phyloP scores from a whole-genome alignment of 92 coral and sea anemone species.

The Paramuricea clavata region DNA sequence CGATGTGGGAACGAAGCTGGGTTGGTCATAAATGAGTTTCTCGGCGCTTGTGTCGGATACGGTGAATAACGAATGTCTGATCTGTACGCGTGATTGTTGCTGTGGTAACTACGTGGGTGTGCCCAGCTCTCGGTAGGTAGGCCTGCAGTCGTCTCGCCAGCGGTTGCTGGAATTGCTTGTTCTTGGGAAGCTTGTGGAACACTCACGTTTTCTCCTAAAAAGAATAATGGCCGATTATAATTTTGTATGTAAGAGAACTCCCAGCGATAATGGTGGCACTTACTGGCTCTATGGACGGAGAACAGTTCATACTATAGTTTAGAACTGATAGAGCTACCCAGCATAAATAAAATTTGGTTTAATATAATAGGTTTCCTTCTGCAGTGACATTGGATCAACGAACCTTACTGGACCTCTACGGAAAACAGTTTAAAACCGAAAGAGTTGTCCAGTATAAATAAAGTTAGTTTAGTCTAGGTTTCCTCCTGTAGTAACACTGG shows the following conservation, averaged over 20 bases:
- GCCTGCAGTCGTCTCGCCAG: constrained; percentile 25
- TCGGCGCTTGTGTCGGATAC: constrained; percentile 15
- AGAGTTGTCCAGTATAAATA: no score
- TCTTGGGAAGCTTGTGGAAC: constrained; percentile 5
- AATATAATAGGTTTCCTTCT: neutral
- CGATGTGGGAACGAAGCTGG: constrained; percentile 51
- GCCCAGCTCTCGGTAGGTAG: constrained; percentile 12
- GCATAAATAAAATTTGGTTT: no score
- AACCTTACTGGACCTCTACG: no score
- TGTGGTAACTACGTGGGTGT: constrained; percentile 16
- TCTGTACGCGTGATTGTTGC: constrained; percentile 48
- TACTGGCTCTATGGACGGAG: no score
- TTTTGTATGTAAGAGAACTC: no score
- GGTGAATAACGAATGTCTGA: constrained; percentile 45
- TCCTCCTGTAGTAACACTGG: no score
- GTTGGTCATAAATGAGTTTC: constrained; percentile 42
- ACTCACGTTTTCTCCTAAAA: neutral
- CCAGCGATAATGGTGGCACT: no score
- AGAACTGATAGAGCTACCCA: no score
- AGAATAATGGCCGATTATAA: neutral
- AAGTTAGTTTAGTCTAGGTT: no score
- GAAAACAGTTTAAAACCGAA: no score
- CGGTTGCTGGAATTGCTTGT: constrained; percentile 26
- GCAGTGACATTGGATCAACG: no score
- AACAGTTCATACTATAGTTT: no score